phyloP scores from a whole-genome alignment of 1,140 invertebrate genomes.

The Heterodera schachtii region DNA sequence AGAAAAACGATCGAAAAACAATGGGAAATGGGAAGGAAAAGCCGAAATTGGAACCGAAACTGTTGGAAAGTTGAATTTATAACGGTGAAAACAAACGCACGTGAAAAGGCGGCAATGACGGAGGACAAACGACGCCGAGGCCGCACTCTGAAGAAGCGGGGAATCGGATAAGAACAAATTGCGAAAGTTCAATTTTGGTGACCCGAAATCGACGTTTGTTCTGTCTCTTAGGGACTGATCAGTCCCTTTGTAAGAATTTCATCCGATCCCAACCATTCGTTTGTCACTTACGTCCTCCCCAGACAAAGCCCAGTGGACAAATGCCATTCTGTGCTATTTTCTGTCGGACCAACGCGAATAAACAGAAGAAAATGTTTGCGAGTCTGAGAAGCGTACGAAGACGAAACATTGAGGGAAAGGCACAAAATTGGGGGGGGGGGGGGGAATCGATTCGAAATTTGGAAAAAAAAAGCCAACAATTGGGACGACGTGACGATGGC shows the following conservation, averaged over 20 bases:
- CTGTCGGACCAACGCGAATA: neutral
- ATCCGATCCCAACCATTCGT: neutral
- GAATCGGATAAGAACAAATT: neutral
- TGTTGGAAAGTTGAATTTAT: neutral
- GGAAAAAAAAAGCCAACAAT: neutral
- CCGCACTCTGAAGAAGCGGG: slow-evolving; percentile 13
- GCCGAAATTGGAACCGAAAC: too few relatives aligned
- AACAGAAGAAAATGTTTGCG: neutral
- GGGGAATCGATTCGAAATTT: neutral
- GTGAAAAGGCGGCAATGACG: slow-evolving; percentile 33
- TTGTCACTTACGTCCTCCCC: slow-evolving; percentile 31
- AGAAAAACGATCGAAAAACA: too few relatives aligned
- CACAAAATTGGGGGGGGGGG: neutral
- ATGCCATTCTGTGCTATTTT: slow-evolving; percentile 14
- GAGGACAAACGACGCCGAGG: slow-evolving; percentile 22
- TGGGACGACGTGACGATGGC: too few relatives aligned
- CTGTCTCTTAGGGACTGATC: too few relatives aligned
- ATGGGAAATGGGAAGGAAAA: too few relatives aligned
- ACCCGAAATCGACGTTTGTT: too few relatives aligned
- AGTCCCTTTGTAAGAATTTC: too few relatives aligned
- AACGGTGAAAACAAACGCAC: neutral
- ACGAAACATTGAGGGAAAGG: neutral
- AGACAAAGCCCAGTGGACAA: slow-evolving; percentile 38
- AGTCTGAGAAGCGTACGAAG: neutral
- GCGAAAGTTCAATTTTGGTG: neutral